Conservation (phyloP, 2,113 vertebrate species). For the Thryonomys swinderianus region DNA sequence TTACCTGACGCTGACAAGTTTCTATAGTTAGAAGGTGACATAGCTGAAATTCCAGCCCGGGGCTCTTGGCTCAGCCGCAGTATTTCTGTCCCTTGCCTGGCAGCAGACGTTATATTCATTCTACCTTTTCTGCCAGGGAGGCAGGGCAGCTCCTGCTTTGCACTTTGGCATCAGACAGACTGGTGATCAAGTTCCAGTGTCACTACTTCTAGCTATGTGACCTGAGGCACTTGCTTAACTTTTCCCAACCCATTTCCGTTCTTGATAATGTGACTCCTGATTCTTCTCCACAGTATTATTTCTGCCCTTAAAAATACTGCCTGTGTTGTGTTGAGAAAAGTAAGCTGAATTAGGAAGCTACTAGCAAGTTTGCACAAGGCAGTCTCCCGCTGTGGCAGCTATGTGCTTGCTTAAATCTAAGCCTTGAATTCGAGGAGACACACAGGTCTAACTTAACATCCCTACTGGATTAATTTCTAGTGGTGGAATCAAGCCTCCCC, state of each 20-base stretch:
- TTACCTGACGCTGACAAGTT: background rate
- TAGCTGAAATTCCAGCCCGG: background rate
- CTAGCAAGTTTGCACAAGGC: background rate
- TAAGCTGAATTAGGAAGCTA: background rate
- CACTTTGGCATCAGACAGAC: background rate
- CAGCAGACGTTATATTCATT: background rate
- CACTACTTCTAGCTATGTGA: background rate
- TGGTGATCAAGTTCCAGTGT: constrained; percentile 23
- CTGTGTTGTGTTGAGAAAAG: background rate
- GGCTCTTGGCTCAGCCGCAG: background rate
- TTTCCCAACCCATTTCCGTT: background rate
- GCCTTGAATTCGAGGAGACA: background rate
- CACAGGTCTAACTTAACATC: background rate
- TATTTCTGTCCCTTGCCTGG: background rate
- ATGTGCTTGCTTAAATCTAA: background rate
- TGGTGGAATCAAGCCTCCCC: background rate
- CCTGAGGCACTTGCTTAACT: background rate
- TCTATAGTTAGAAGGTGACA: background rate
- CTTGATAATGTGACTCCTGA: background rate
- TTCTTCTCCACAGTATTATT: background rate
- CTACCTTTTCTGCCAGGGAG: background rate
- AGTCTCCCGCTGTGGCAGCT: background rate
- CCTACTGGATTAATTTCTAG: background rate
- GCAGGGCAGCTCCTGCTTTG: background rate
- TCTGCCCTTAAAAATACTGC: background rate